Base-by-base conservation (phyloP, 2,113 vertebrate species). In the Megaceryle maxima region DNA sequence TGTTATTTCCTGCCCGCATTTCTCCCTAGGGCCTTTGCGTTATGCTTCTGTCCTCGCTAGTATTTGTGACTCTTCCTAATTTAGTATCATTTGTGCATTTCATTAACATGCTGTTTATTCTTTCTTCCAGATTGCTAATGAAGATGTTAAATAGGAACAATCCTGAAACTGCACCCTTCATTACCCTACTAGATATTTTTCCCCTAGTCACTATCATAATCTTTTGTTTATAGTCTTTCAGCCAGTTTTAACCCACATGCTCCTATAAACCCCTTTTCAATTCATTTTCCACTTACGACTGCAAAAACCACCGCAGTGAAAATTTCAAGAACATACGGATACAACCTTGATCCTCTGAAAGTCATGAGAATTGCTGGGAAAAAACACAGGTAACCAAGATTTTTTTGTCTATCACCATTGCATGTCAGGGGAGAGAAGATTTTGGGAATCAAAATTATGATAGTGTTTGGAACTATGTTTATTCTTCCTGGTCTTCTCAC, bases 51-150 rank as follows among this genome's bases (percentile, higher is more conserved):
- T 94, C 74, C 88, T 94, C 70, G 39, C 63, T 74, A 60, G 62
- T 91, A 73, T 95, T 94, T 95, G 94, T 92, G 92, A 85, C 66
- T 93, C 76, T 86, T 95, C 78, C 69, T 92, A 94, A 96, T 96
- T 95, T 87, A 97, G 88, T 94, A 95, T 84, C 92, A 85, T 94
- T 94, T 92, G 70, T 94, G 94, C 72, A 91, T 96, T 96, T 94
- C 96, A 96, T 97, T 95, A 94, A 89, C 95, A 83, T 92, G 91
- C 87, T 94, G 96, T 94, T 97, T 95, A 89, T 92, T 92, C 83
- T 91, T 97, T 85, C 94, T 94, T 96, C 96, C 95, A 96, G 96
- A 96, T 96, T 97, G 96, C 91, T 96, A 96, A 97, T 96, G 94
- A 96, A 97, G 95, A 89, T 96, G 87, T 96, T 97, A 96, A 97